A percentile compares a stretch with the other conserved stretches of the same genome.
Evolutionary conservation across 2,888 invertebrate species (phyloP).

Genomic region (Argyresthia goedartella): DNA sequence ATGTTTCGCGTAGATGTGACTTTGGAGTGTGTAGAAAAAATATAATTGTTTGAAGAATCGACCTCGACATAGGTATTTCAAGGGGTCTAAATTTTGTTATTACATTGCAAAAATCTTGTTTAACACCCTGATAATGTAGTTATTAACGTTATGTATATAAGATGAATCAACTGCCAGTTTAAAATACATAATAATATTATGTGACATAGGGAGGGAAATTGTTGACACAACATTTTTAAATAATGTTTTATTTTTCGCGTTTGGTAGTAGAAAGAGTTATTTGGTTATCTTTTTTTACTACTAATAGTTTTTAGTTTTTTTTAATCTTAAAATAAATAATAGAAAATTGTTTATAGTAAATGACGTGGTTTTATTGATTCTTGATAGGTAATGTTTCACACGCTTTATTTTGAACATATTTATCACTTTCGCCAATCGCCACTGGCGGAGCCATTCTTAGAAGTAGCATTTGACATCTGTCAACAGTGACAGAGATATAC

Average conservation of each 20-base stretch:
- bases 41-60: background rate
- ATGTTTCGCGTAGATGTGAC: constrained; percentile 59
- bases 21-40: constrained; percentile 24
- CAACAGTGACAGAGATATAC: too few relatives aligned
- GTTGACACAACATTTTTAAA: constrained; percentile 30
- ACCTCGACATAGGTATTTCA: background rate
- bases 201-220: constrained; percentile 15
- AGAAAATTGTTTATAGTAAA: constrained; percentile 14
- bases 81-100: background rate
- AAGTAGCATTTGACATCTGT: too few relatives aligned
- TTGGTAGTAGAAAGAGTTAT: constrained; percentile 22
- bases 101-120: background rate
- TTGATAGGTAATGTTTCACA: too few relatives aligned
- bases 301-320: constrained; percentile 61
- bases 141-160: background rate
- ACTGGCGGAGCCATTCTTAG: too few relatives aligned
- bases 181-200: background rate
- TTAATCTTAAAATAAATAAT: constrained; percentile 39
- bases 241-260: constrained; percentile 29
- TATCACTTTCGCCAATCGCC: too few relatives aligned
- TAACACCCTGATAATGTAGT: background rate
- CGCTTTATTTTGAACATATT: too few relatives aligned
- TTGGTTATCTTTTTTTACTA: constrained; percentile 32
- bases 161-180: constrained; percentile 5
- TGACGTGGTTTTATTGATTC: constrained; percentile 9